A percentile compares a stretch with the other conserved stretches of the same genome.
Evolutionary conservation across 2,797 vertebrate species (phyloP).

Genomic region (Rhinophrynus dorsalis): DNA sequence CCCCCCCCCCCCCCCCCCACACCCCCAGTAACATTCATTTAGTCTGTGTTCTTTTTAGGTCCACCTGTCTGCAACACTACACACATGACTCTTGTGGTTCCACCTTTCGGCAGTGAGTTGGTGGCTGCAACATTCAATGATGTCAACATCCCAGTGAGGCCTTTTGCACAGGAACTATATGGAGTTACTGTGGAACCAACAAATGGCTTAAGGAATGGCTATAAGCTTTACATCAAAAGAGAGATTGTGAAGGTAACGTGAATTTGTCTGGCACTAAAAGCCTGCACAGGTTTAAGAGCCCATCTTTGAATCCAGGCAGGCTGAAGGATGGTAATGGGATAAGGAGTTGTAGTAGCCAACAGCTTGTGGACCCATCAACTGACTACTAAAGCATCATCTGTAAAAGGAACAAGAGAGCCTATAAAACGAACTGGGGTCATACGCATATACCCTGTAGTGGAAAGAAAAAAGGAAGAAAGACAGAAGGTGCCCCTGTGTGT

Average conservation of each 20-base stretch:
- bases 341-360: no score
- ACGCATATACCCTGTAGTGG: no score
- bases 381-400: no score
- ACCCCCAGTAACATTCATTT: background rate
- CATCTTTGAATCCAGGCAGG: no score
- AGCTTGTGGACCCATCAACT: no score
- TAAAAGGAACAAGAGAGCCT: no score
- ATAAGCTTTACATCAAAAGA: conserved; percentile 58
- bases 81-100: conserved; percentile 65
- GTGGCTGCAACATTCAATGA: conserved; percentile 49
- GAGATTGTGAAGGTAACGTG: conserved; percentile 47
- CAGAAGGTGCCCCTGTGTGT: no score
- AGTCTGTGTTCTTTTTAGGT: conserved; percentile 50
- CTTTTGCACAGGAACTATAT: conserved; percentile 35
- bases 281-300: no score
- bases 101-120: conserved; percentile 62
- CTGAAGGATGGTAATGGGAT: no score
- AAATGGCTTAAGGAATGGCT: conserved; percentile 51
- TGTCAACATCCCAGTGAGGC: conserved; percentile 36
- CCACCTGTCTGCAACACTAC: conserved; percentile 63
- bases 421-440: no score
- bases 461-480: no score
- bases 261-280: no score
- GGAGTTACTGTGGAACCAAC: conserved; percentile 54
- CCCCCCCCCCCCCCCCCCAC: background rate